These are phyloP conservation scores for Squalus acanthias DNA, from an alignment of 2,797 vertebrate species.

Conservation along the genomic window DNA sequence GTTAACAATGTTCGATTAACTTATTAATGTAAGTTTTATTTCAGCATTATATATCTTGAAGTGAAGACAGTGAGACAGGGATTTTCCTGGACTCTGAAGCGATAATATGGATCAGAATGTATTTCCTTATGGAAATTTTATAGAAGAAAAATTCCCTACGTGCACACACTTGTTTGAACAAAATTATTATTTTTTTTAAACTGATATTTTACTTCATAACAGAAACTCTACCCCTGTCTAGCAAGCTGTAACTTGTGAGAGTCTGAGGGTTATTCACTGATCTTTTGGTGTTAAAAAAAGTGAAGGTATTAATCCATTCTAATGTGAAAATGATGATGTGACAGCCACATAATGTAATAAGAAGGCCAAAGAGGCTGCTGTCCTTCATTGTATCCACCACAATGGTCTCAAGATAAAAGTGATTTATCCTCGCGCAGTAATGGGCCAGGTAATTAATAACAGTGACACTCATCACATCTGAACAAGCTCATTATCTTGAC, in stretches of 20 bases:
- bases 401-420: slow-evolving; percentile 58
- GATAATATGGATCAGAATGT: not conserved
- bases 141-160: not conserved
- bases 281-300: slow-evolving; percentile 47
- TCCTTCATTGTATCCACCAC: slow-evolving; percentile 50
- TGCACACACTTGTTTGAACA: not conserved
- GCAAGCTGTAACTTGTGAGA: not conserved
- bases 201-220: not conserved
- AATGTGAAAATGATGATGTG: slow-evolving; percentile 46
- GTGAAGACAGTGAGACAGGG: not conserved
- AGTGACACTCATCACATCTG: slow-evolving; percentile 59
- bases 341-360: slow-evolving; percentile 48
- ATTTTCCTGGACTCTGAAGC: not conserved
- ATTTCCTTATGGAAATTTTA: not conserved
- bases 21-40: not conserved
- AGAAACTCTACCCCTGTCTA: too few species aligned
- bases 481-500: slow-evolving; percentile 52
- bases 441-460: slow-evolving; percentile 61
- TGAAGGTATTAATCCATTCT: slow-evolving; percentile 48
- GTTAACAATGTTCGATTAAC: not conserved
- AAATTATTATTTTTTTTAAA: not conserved
- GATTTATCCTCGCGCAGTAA: slow-evolving; percentile 60
- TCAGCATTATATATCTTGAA: not conserved
- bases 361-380: slow-evolving; percentile 49
- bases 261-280: not conserved